Evolutionary conservation across 2,888 invertebrate genomes (phyloP), one percentile per base, ranked within the genome.

Genomic region (Drosophila demipolita): DNA sequence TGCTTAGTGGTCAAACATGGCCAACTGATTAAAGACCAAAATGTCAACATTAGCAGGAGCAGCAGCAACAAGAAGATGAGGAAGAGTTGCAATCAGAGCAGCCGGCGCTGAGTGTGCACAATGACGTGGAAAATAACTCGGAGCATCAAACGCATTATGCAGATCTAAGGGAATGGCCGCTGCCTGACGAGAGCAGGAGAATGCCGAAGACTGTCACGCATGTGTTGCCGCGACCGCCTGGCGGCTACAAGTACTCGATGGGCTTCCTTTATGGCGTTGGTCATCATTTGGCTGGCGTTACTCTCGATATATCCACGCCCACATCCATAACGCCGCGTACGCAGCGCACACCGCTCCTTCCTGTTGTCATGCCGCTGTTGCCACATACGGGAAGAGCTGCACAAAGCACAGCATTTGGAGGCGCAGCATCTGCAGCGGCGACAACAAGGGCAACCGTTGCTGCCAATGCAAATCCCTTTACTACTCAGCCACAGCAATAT

Each of bases 231-330:
- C 72, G 91, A 15, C 87, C 87, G 0, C 72, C 89, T 9, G 87
- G 87, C 20, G 87, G 87, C 62, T 87, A 90, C 68, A 90, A 80
- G 33, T 87, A 87, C 54, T 77, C 87, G 6, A 78, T 90, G 78
- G 86, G 90, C 5, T 90, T 83, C 7, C 89, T 87, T 15, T 90
- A 87, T 33, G 76, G 67, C 52, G 85, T 87, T 23, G 87, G 87
- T 33, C 76, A 69, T 6, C 72, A 74, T 15, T 73, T 87, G 87
- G 83, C 89, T 3, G 91, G 90, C 20, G 52, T 82, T 0, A 82
- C 83, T 0, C 63, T 90, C 1, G 78, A 88, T 20, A 80, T 87
- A 54, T 72, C 90, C 2, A 90, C 91, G 55, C 90, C 87, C 8
- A 59, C 72, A 1, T 90, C 90, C 12, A 90, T 87, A 59, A 90